These are phyloP conservation scores for Anguilla anguilla DNA, from an alignment of 2,797 vertebrate genomes.

Conservation along the genomic window DNA sequence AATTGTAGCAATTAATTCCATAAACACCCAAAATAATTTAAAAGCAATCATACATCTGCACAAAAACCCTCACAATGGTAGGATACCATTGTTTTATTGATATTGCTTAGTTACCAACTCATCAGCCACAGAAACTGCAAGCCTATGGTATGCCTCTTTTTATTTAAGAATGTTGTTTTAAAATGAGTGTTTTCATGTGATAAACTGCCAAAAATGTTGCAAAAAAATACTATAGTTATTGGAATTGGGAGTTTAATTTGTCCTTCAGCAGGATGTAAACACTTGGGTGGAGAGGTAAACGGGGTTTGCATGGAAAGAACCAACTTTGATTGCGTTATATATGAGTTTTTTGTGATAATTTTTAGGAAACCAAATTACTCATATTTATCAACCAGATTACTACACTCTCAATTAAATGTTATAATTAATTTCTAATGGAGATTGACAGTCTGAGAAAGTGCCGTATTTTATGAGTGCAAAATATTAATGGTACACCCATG, in stretches of 20 bases:
- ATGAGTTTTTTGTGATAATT: background rate
- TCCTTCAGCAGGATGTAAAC: slow-evolving; percentile 46
- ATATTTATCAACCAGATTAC: background rate
- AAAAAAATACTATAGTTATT: background rate
- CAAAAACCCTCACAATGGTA: slow-evolving; percentile 14
- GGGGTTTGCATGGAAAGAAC: slow-evolving; percentile 18
- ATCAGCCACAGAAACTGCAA: background rate
- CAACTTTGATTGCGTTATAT: background rate
- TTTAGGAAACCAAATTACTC: background rate
- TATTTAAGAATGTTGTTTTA: no score
- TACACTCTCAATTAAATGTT: background rate
- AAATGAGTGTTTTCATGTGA: no score
- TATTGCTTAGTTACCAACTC: background rate
- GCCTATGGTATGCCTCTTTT: no score
- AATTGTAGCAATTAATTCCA: background rate
- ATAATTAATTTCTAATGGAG: no score
- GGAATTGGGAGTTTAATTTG: slow-evolving; percentile 29
- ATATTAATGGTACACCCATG: no score
- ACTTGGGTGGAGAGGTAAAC: slow-evolving; percentile 42
- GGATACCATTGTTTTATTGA: background rate
- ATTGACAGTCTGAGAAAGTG: no score
- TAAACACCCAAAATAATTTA: background rate
- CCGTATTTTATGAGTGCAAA: no score
- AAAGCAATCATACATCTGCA: background rate
- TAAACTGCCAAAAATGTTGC: background rate